Evolutionary conservation across 2,888 invertebrate species (phyloP), one percentile per base, ranked within the genome.

Genomic region (Lycocerus yunnanus): DNA sequence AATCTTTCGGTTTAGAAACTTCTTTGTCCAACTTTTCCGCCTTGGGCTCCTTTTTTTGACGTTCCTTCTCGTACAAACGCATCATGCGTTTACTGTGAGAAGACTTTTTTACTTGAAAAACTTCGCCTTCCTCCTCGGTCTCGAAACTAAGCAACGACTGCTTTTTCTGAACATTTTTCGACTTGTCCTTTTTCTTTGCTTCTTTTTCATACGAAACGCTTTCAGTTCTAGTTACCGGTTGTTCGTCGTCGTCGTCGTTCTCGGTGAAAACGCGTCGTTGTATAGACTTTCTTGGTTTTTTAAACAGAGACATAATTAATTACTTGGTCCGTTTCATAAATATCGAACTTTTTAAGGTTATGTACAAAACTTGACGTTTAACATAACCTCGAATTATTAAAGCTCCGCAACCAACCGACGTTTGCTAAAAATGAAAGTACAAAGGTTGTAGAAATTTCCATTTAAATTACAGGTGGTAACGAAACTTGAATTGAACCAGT

Each of bases 51-150:
- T 90, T 90, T 84, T 89, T 90, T 81, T 89, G 89, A 72, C 92
- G 92, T 85, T 95, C 95, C 86, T 93, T 94, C 84, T 95, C 95
- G 83, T 94, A 88, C 85, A 94, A 93, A 85, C 94, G 94, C 89
- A 95, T 94, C 71, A 97, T 90, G 86, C 94, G 92, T 87, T 97
- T 95, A 87, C 97, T 97, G 84, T 97, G 95, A 9, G 95, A 96
- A 9, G 98, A 97, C 87, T 98, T 98, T 87, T 96, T 97, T 68
- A 98, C 95, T 90, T 97, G 95, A 87, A 98, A 98, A 69, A 95
- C 93, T 88, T 97, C 97, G 20, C 92, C 94, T 81, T 92, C 93
- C 85, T 95, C 95, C 83, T 94, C 95, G 88, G 85, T 85, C 78
- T 92, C 95, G 85, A 97, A 97, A 88, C 97, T 97, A 58, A 97